Conservation (phyloP, 2,888 invertebrate genomes). For the Philopedon plagiatum region DNA sequence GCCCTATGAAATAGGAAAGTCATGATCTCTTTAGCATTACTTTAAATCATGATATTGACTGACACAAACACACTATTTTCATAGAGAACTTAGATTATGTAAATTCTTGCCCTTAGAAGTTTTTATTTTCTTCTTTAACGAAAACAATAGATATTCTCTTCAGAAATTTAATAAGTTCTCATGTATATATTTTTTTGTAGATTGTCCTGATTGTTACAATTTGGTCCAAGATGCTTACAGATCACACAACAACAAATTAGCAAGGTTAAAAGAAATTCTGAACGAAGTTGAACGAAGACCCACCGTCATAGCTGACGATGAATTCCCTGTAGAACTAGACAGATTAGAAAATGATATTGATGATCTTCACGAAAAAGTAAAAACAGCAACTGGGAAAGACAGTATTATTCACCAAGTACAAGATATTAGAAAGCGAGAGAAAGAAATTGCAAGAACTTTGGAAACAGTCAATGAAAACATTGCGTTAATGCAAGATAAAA, state of each 20-base stretch:
- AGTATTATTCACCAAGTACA: constrained; percentile 79
- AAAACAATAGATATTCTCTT: not conserved
- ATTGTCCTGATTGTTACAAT: constrained; percentile 97
- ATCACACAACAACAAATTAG: constrained; percentile 80
- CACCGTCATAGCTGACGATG: constrained; percentile 90
- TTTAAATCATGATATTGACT: no score
- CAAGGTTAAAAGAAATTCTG: constrained; percentile 81
- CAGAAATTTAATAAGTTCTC: not conserved
- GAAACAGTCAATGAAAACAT: constrained; percentile 68
- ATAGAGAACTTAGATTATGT: no score
- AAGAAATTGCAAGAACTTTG: constrained; percentile 75
- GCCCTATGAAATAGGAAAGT: no score
- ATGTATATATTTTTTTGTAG: constrained; percentile 58
- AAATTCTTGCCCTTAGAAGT: no score
- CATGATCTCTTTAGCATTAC: no score
- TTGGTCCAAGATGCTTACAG: constrained; percentile 91
- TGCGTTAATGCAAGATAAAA: constrained; percentile 51
- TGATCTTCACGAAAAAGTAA: constrained; percentile 82
- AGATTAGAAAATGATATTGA: constrained; percentile 85
- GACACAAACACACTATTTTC: no score
- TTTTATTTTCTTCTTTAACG: no score
- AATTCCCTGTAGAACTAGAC: constrained; percentile 88
- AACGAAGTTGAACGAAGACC: constrained; percentile 93
- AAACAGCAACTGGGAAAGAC: constrained; percentile 77
- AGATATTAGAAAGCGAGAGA: constrained; percentile 79